Evolutionary conservation across 92 coral and sea anemone species (phyloP).

Genomic region (Phenganax stokvisi): DNA sequence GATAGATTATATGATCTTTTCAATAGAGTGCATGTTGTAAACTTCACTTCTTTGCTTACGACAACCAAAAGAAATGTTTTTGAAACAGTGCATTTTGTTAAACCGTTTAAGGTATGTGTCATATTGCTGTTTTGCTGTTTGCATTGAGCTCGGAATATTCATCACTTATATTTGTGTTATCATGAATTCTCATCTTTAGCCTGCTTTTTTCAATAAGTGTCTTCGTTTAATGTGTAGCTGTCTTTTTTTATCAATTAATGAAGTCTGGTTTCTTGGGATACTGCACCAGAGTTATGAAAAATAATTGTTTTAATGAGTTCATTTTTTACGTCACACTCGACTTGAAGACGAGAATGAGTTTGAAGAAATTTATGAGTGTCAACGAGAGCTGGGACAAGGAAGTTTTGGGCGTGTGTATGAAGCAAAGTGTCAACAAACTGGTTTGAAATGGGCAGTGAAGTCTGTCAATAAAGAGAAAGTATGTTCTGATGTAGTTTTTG

Average conservation of each 20-base stretch:
- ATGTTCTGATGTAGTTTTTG: not conserved
- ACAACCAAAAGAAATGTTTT: constrained; percentile 9
- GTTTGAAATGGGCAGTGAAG: constrained; percentile 80
- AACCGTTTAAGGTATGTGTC: constrained; percentile 25
- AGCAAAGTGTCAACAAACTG: constrained; percentile 73
- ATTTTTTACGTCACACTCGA: constrained; percentile 62
- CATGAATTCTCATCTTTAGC: too few relatives aligned
- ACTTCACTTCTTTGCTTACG: not conserved
- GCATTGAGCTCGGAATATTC: not conserved
- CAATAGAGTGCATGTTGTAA: not conserved
- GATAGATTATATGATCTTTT: not conserved
- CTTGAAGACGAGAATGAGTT: constrained; percentile 92
- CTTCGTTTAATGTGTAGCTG: too few relatives aligned
- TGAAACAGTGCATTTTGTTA: not conserved
- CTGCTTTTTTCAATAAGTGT: too few relatives aligned
- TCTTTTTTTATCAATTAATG: too few relatives aligned
- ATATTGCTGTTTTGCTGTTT: not conserved
- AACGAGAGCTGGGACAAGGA: constrained; percentile 83
- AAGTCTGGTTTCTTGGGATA: too few relatives aligned
- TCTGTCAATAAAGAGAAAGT: constrained; percentile 99
- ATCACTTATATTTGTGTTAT: too few relatives aligned
- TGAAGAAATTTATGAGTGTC: constrained; percentile 85
- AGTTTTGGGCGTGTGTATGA: constrained; percentile 96
- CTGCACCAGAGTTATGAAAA: too few relatives aligned
- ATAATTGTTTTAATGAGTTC: not conserved